phyloP scores from a whole-genome alignment of 2,113 vertebrate species.

The Poeciliopsis occidentalis region DNA sequence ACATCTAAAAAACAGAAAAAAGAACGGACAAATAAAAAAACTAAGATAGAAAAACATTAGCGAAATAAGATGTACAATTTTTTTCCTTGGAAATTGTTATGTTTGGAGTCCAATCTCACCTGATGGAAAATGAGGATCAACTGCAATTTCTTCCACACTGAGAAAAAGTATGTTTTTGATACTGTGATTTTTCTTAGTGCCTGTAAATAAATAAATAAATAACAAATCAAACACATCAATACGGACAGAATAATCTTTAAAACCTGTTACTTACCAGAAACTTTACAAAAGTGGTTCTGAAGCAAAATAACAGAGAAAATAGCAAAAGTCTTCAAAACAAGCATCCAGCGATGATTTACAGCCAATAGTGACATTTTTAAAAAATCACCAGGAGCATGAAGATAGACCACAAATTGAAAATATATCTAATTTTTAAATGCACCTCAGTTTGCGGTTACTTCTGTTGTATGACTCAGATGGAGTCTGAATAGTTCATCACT shows the following conservation, averaged over 20 bases:
- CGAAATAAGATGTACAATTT: background rate
- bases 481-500: background rate
- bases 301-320: conserved; percentile 16
- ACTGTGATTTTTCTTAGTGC: rapidly evolving
- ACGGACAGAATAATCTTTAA: background rate
- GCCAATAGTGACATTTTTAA: conserved; percentile 13
- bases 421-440: background rate
- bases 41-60: background rate
- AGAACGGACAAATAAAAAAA: background rate
- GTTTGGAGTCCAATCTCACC: background rate
- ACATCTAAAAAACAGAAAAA: background rate
- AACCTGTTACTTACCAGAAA: conserved; percentile 12
- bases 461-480: background rate
- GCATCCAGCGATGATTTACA: background rate
- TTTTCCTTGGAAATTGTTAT: background rate
- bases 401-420: background rate
- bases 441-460: background rate
- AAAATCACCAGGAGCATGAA: background rate
- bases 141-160: rapidly evolving
- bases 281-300: background rate
- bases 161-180: background rate
- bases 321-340: background rate
- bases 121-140: background rate
- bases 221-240: background rate
- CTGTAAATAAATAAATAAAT: background rate